These are phyloP conservation scores for Lepidurus couesii DNA, from an alignment of 1,140 invertebrate genomes.

Conservation along the genomic window DNA sequence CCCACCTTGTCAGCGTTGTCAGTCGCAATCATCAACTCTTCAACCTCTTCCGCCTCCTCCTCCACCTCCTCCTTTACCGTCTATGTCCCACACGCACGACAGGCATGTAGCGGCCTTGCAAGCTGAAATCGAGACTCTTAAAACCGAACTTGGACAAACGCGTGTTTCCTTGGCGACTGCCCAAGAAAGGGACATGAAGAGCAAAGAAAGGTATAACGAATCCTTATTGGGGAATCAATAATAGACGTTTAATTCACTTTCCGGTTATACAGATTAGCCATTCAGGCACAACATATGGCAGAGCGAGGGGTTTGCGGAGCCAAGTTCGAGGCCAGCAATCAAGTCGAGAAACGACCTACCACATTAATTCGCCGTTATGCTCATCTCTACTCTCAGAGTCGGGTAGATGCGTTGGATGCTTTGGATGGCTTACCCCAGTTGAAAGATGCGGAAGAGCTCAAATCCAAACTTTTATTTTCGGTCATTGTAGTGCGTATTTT, in stretches of 20 bases:
- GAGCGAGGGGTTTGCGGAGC: slow-evolving; percentile 36
- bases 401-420: slow-evolving; percentile 76
- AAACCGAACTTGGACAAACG: slow-evolving; percentile 48
- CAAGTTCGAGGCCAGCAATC: slow-evolving; percentile 25
- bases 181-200: slow-evolving; percentile 47
- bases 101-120: slow-evolving; percentile 41
- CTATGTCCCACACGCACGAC: not conserved
- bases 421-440: slow-evolving; percentile 70
- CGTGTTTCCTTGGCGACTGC: slow-evolving; percentile 47
- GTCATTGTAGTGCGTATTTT: slow-evolving; percentile 78
- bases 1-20: slow-evolving; percentile 40
- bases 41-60: slow-evolving; percentile 35
- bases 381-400: slow-evolving; percentile 73
- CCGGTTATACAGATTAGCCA: slow-evolving; percentile 43
- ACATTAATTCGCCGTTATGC: slow-evolving; percentile 69
- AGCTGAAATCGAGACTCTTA: slow-evolving; percentile 48
- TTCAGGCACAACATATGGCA: slow-evolving; percentile 44
- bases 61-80: not conserved
- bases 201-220: slow-evolving; percentile 44
- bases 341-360: slow-evolving; percentile 40
- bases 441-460: slow-evolving; percentile 72
- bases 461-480: slow-evolving; percentile 89
- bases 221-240: not conserved
- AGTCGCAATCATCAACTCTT: slow-evolving; percentile 37
- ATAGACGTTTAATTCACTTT: not conserved